Evolutionary conservation across 2,888 invertebrate genomes (phyloP).

Genomic region (Pasiphila rectangulata): DNA sequence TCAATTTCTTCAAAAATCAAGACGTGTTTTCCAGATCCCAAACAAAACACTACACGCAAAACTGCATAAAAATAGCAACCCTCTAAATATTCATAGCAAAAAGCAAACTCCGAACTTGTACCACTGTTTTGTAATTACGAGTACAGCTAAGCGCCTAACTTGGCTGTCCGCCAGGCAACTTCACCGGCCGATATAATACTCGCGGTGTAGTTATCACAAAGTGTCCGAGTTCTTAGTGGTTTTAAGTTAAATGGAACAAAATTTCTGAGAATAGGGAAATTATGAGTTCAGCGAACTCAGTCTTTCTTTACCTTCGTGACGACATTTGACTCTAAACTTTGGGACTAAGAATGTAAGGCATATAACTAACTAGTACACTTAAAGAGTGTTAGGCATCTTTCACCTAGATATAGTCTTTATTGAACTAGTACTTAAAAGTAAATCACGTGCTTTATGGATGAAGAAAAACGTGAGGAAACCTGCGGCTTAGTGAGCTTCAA

Average conservation of each 20-base stretch:
- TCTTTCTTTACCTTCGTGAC: no score
- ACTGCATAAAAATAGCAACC: constrained; percentile 2
- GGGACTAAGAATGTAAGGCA: no score
- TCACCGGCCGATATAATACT: constrained; percentile 2
- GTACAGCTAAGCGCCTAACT: constrained; percentile 9
- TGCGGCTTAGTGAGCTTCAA: no score
- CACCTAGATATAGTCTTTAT: no score
- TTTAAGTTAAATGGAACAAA: constrained; percentile 5
- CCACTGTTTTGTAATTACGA: constrained; percentile 19
- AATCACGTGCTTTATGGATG: no score
- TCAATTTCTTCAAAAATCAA: background rate
- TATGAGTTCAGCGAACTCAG: no score
- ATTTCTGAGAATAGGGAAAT: constrained; percentile 2
- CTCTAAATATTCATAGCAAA: constrained; percentile 5
- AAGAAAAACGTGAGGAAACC: no score
- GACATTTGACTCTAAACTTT: no score
- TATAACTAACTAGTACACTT: no score
- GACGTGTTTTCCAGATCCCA: background rate
- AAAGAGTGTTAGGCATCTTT: no score
- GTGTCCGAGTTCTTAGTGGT: constrained; percentile 10
- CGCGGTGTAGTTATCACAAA: constrained; percentile 7
- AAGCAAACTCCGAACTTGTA: constrained; percentile 3
- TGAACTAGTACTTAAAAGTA: no score
- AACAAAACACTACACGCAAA: background rate
- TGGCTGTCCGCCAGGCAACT: constrained; percentile 16